phyloP scores from a whole-genome alignment of 2,113 vertebrate species.

The Trichomycterus rosablanca region DNA sequence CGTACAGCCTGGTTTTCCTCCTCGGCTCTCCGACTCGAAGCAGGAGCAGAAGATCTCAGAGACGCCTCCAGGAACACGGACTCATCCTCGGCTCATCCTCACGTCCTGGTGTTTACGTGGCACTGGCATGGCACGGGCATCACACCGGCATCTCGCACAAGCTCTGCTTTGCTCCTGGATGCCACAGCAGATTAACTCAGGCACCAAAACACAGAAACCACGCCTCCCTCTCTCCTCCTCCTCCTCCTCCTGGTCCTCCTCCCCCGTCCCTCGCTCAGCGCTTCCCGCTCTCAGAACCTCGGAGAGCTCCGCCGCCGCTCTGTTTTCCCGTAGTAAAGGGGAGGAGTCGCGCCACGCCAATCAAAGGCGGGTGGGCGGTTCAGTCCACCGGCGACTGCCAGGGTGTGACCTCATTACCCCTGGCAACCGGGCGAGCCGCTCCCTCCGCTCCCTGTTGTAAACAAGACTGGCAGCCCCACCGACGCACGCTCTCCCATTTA shows the following conservation, averaged over 20 bases:
- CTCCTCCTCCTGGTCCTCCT: conserved; percentile 36
- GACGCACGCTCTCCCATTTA: background rate
- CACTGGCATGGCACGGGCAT: background rate
- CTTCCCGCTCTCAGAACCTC: conserved; percentile 67
- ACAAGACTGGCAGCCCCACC: conserved; percentile 54
- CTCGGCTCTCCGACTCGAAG: background rate
- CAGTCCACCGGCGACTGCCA: conserved; percentile 59
- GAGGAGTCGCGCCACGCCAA: conserved; percentile 29
- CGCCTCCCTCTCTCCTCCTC: conserved; percentile 51
- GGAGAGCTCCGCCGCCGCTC: conserved; percentile 60
- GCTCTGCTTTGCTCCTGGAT: conserved; percentile 37
- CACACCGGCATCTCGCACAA: conserved; percentile 4
- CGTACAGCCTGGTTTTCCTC: conserved; percentile 37
- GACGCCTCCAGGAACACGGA: too few relatives aligned
- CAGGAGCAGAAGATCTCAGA: too few relatives aligned
- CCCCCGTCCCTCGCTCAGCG: conserved; percentile 6
- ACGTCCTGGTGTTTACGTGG: too few relatives aligned
- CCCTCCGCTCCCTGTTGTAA: conserved; percentile 50
- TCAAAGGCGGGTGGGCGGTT: conserved; percentile 26
- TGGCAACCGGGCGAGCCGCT: conserved; percentile 51
- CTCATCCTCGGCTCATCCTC: too few relatives aligned
- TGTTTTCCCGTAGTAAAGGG: conserved; percentile 25
- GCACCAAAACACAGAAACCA: conserved; percentile 69
- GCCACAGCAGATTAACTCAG: conserved; percentile 65
- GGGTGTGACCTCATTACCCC: conserved; percentile 69